A percentile compares a stretch with the other conserved stretches of the same genome.
These are phyloP conservation scores for Bubalus kerabau DNA, from an alignment of 2,113 vertebrate species.

Conservation along the genomic window DNA sequence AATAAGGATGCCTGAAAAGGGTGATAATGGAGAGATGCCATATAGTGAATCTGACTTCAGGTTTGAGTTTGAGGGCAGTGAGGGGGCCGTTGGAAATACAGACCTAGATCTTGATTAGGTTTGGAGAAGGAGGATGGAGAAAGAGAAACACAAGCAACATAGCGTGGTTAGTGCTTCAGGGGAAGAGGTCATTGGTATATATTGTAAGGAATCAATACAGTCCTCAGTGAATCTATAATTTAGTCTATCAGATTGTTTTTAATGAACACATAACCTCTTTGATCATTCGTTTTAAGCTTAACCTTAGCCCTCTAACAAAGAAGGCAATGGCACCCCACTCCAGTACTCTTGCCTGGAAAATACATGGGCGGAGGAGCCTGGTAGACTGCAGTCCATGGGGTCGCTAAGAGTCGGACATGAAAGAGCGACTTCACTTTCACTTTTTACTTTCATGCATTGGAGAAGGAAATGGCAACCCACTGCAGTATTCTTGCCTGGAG, in stretches of 20 bases:
- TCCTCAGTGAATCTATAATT: not conserved
- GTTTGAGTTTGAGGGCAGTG: not conserved
- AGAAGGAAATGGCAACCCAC: too few species aligned
- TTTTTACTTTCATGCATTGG: too few species aligned
- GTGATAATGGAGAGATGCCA: not conserved
- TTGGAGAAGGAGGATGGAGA: not conserved
- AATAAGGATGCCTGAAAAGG: not conserved
- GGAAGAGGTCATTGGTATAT: too few species aligned
- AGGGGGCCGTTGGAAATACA: not conserved
- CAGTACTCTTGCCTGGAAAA: too few species aligned
- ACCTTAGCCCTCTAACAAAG: not conserved
- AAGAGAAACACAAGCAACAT: not conserved
- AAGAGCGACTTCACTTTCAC: too few species aligned
- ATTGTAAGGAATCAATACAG: not conserved
- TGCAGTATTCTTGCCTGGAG: too few species aligned
- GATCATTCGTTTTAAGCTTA: not conserved
- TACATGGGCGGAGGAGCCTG: too few species aligned
- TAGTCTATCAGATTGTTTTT: not conserved
- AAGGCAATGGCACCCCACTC: too few species aligned
- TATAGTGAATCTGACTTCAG: not conserved
- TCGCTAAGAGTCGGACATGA: too few species aligned
- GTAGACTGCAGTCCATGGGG: too few species aligned
- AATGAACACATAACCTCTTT: not conserved
- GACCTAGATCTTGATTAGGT: not conserved
- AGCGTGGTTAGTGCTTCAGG: not conserved